Conservation (phyloP, 2,113 vertebrate species). For the Rhineura floridana region DNA sequence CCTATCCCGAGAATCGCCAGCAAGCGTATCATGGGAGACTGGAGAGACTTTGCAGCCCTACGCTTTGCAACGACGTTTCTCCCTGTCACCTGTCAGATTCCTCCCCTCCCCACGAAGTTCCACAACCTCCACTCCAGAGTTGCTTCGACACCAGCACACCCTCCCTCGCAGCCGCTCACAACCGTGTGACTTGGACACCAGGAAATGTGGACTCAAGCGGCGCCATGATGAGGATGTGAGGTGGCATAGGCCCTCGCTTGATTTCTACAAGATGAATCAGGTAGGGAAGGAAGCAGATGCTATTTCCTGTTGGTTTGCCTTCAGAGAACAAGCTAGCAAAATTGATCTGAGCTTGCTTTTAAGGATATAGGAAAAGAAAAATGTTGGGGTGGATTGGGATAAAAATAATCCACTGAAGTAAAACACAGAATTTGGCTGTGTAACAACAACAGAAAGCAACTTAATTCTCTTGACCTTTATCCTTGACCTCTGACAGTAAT, state of each 20-base stretch:
- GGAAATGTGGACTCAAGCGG: conserved; percentile 83
- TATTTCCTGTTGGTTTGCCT: not conserved
- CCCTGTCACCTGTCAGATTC: conserved; percentile 83
- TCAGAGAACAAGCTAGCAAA: not conserved
- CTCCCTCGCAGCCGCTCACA: conserved; percentile 88
- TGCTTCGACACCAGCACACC: conserved; percentile 68
- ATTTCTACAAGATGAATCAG: conserved; percentile 87
- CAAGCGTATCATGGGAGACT: conserved; percentile 72
- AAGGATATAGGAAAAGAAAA: not conserved
- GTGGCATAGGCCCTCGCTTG: conserved; percentile 78
- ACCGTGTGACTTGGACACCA: conserved; percentile 84
- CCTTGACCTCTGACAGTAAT: not conserved
- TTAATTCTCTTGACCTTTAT: not conserved
- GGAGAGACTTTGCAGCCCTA: conserved; percentile 76
- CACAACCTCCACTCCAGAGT: conserved; percentile 74
- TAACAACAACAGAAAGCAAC: too few relatives aligned
- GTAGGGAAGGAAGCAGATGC: conserved; percentile 46
- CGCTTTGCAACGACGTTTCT: conserved; percentile 83
- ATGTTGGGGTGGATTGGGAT: not conserved
- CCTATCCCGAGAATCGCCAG: conserved; percentile 79
- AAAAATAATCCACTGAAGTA: not conserved
- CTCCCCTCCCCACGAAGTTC: conserved; percentile 83
- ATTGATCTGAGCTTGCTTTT: not conserved
- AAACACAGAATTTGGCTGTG: not conserved
- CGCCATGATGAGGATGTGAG: conserved; percentile 81